Evolutionary conservation across 92 coral and sea anemone genomes (phyloP).

Genomic region (Actinernus sp.): DNA sequence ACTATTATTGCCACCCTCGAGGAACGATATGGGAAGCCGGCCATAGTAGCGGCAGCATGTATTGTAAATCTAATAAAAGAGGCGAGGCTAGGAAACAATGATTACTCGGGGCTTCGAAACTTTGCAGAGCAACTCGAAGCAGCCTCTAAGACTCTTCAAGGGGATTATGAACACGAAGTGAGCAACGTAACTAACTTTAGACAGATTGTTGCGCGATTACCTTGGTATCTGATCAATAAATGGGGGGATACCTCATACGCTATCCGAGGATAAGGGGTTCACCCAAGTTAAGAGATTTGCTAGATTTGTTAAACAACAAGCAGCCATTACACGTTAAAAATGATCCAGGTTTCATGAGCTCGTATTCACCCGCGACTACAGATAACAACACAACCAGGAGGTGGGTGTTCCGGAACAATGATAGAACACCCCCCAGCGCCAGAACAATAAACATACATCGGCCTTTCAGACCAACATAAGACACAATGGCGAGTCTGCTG

Average conservation of each 20-base stretch:
- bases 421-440: no score
- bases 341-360: conserved; percentile 60
- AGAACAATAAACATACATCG: no score
- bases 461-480: background rate
- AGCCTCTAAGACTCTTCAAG: no score
- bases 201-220: conserved; percentile 31
- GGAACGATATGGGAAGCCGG: conserved; percentile 62
- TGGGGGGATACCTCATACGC: no score
- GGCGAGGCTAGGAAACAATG: no score
- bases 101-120: no score
- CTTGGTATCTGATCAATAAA: conserved; percentile 50
- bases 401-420: no score
- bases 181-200: conserved; percentile 52
- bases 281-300: conserved; percentile 35
- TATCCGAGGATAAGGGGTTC: no score
- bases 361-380: no score
- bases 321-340: conserved; percentile 60
- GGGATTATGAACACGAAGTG: conserved; percentile 48
- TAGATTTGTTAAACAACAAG: conserved; percentile 48
- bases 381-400: no score
- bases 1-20: no score
- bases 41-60: conserved; percentile 66
- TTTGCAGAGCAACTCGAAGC: no score
- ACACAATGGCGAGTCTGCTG: background rate
- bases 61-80: conserved; percentile 44